Conservation (phyloP, 2,888 invertebrate species). For the Hirudinaria manillensis region DNA sequence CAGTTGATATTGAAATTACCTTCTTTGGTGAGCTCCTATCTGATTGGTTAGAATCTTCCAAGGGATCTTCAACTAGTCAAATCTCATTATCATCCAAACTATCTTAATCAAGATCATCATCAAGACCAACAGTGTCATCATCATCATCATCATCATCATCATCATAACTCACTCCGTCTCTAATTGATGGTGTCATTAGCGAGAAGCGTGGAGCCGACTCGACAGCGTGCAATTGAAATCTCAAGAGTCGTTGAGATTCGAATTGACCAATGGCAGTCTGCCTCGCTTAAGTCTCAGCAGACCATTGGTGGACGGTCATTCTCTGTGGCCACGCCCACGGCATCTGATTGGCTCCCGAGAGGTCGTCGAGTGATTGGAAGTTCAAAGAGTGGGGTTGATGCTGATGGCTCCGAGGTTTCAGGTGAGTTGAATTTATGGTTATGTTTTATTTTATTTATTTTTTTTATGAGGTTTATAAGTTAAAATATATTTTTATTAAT, state of each 20-base stretch:
- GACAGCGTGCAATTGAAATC: slow-evolving; percentile 3
- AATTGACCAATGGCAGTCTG: background rate
- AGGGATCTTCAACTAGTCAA: too few relatives aligned
- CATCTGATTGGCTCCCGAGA: background rate
- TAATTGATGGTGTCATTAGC: slow-evolving; percentile 16
- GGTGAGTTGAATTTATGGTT: too few relatives aligned
- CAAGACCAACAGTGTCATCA: slow-evolving; percentile 24
- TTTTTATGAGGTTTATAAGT: too few relatives aligned
- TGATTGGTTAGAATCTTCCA: too few relatives aligned
- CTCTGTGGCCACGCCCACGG: background rate
- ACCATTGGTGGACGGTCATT: background rate
- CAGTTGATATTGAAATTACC: too few relatives aligned
- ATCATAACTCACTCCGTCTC: background rate
- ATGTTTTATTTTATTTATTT: too few relatives aligned
- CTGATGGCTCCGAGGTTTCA: too few relatives aligned
- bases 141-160: slow-evolving; percentile 19
- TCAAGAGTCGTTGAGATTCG: slow-evolving; percentile 10
- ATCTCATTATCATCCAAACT: slow-evolving; percentile 26
- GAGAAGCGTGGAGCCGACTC: background rate
- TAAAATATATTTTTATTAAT: too few relatives aligned
- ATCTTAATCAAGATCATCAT: slow-evolving; percentile 21
- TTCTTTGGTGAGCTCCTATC: too few relatives aligned
- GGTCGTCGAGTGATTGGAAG: too few relatives aligned
- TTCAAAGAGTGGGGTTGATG: too few relatives aligned
- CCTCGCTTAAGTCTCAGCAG: background rate